A percentile compares a stretch with the other conserved stretches of the same genome.
Conservation (phyloP, 1,140 invertebrate genomes). For the Sminthurinus signatus region DNA sequence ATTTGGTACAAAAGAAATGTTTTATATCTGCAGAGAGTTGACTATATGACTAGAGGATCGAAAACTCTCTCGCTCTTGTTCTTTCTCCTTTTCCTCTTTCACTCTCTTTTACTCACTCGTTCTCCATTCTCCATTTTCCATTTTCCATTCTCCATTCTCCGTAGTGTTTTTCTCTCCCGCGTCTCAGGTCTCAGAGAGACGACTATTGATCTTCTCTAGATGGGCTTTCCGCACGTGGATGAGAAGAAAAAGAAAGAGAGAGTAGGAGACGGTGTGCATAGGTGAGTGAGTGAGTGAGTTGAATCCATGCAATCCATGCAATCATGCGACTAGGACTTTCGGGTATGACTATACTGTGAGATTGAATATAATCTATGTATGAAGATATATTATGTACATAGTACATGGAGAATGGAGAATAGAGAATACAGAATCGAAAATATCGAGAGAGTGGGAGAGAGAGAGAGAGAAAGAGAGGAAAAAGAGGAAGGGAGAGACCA, state of each 20-base stretch:
- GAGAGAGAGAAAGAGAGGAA: slow-evolving; percentile 11
- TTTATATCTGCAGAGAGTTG: no score
- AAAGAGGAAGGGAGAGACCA: no score
- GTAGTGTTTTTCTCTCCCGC: no score
- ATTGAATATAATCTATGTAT: no score
- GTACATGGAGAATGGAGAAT: background rate
- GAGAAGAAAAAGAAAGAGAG: background rate
- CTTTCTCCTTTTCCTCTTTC: no score
- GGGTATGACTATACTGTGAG: background rate
- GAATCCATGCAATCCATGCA: no score
- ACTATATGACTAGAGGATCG: no score
- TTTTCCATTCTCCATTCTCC: no score
- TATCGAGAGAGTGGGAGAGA: background rate
- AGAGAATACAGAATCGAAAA: background rate
- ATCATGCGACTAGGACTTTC: background rate
- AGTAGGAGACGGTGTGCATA: background rate
- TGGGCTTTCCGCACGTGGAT: background rate
- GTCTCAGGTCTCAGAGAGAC: background rate
- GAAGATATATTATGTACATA: background rate
- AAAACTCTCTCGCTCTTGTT: no score
- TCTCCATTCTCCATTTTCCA: no score
- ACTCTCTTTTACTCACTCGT: no score
- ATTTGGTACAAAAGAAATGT: no score
- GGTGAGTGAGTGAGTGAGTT: slow-evolving; percentile 2
- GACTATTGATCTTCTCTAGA: slow-evolving; percentile 4